Percentiles rank a stretch among this genome's conserved stretches.
These are phyloP conservation scores for Pagrus major DNA, from an alignment of 2,113 vertebrate species.

Conservation along the genomic window DNA sequence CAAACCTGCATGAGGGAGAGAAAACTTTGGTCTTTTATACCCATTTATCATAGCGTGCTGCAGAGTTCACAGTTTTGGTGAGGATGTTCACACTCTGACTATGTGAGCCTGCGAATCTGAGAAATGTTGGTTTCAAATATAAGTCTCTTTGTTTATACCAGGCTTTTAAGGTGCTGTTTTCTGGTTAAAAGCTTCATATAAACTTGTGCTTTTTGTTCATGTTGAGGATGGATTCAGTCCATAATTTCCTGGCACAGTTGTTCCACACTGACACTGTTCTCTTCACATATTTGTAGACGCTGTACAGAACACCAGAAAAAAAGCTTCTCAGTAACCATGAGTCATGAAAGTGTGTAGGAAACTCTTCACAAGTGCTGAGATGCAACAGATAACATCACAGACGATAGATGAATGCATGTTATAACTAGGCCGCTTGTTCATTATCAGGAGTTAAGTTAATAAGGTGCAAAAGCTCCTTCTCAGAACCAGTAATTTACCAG, in stretches of 20 bases:
- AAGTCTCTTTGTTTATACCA: background rate
- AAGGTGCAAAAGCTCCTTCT: background rate
- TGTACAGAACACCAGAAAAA: slow-evolving; percentile 7
- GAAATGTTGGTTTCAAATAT: background rate
- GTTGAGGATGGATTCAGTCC: background rate
- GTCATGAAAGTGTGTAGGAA: slow-evolving; percentile 6
- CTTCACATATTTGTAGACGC: background rate
- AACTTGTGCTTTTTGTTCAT: background rate
- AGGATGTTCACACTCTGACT: background rate
- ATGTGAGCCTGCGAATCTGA: background rate
- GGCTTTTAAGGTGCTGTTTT: background rate
- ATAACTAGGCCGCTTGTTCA: background rate
- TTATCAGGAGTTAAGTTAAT: background rate
- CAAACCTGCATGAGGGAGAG: background rate
- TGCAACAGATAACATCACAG: slow-evolving; percentile 1
- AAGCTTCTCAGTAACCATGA: slow-evolving; percentile 28
- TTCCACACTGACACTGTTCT: background rate
- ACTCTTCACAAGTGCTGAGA: background rate
- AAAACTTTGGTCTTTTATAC: background rate
- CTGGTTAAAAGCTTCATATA: background rate
- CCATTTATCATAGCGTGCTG: background rate
- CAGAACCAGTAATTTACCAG: background rate
- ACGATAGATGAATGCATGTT: background rate
- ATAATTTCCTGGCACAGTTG: background rate
- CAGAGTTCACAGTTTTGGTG: background rate